phyloP scores from a whole-genome alignment of 2,888 invertebrate genomes.

The Zaprionus obscuricornis region DNA sequence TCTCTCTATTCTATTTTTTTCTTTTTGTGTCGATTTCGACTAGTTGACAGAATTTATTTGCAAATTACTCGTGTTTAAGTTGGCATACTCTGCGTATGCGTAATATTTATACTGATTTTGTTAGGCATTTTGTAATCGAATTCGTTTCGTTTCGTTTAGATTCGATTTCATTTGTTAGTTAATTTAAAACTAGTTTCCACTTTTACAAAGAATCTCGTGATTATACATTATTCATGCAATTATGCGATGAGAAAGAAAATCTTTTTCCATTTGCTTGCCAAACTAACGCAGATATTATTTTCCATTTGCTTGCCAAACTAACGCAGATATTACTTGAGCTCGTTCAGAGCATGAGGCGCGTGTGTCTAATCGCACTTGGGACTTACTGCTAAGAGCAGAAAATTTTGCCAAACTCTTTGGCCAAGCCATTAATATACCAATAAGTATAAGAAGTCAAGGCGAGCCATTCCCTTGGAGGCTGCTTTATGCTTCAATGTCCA shows the following conservation, averaged over 20 bases:
- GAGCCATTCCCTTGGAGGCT: constrained; percentile 22
- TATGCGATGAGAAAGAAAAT: constrained; percentile 35
- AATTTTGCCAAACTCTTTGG: background rate
- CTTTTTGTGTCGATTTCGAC: constrained; percentile 62
- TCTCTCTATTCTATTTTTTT: no score
- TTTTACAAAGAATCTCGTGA: constrained; percentile 9
- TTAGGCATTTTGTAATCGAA: constrained; percentile 7
- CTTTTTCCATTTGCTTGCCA: no score
- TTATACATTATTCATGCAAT: constrained; percentile 59
- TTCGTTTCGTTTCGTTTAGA: constrained; percentile 25
- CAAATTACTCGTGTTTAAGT: constrained; percentile 64
- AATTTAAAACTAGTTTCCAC: constrained; percentile 29
- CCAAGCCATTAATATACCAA: constrained; percentile 15
- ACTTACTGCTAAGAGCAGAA: background rate
- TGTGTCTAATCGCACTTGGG: constrained; percentile 21
- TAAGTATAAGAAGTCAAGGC: constrained; percentile 18
- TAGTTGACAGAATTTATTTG: constrained; percentile 67
- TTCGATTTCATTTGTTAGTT: no score
- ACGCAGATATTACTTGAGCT: no score
- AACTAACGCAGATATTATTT: no score
- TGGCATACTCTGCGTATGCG: constrained; percentile 27
- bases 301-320: no score
- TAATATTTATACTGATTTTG: constrained; percentile 20
- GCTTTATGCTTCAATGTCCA: constrained; percentile 42
- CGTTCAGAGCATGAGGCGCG: background rate